Conservation (phyloP, 1,140 invertebrate genomes). For the Drosophila bifasciata region DNA sequence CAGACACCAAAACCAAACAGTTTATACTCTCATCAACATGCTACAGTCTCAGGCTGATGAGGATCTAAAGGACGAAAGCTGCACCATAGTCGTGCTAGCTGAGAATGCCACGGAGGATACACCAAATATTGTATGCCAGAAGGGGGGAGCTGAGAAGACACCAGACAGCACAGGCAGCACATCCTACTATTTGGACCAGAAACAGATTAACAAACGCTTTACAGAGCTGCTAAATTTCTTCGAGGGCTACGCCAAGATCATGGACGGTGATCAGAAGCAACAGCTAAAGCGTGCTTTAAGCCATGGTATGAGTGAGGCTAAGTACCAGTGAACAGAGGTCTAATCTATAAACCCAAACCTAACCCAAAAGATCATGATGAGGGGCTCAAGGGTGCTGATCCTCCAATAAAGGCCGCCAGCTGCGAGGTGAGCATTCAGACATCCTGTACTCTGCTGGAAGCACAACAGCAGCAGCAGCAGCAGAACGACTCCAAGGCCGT, state of each 20-base stretch:
- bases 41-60: neutral
- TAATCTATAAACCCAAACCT: too few species aligned
- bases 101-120: neutral
- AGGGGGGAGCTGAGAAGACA: neutral
- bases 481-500: too few species aligned
- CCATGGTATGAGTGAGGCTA: slow-evolving; percentile 17
- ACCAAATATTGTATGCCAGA: neutral
- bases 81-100: neutral
- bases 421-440: too few species aligned
- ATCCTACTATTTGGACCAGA: slow-evolving; percentile 40
- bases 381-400: slow-evolving; percentile 11
- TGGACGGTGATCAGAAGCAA: slow-evolving; percentile 27
- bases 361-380: too few species aligned
- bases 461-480: too few species aligned
- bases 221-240: slow-evolving; percentile 56
- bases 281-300: slow-evolving; percentile 47
- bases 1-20: slow-evolving; percentile 10
- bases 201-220: slow-evolving; percentile 54
- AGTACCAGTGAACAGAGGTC: too few species aligned
- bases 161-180: too few species aligned
- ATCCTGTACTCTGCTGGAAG: too few species aligned
- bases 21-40: slow-evolving; percentile 14
- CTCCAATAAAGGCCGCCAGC: slow-evolving; percentile 8
- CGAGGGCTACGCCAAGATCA: slow-evolving; percentile 46
- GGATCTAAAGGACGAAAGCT: neutral